A percentile compares a stretch with the other conserved stretches of the same genome.
Conservation (phyloP, 2,797 vertebrate species). For the Champsocephalus esox region DNA sequence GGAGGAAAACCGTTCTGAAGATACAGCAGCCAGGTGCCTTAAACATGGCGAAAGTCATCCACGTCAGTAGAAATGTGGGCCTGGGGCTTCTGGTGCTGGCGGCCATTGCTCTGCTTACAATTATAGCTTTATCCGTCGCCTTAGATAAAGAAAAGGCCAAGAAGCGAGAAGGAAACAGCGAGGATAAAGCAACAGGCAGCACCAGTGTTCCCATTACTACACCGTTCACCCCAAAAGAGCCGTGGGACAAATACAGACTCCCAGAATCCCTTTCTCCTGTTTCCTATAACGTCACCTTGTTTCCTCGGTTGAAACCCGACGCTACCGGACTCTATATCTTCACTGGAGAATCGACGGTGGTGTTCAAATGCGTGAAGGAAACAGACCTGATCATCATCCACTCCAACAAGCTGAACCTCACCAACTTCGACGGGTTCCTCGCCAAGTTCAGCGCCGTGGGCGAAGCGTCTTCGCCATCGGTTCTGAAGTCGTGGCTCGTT, state of each 20-base stretch:
- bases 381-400: constrained; percentile 89
- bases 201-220: constrained; percentile 50
- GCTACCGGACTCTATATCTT: constrained; percentile 68
- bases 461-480: accelerated
- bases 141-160: constrained; percentile 88
- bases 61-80: constrained; percentile 87
- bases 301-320: constrained; percentile 69
- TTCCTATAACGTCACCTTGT: constrained; percentile 72
- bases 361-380: constrained; percentile 67
- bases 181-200: constrained; percentile 14
- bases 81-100: constrained; percentile 81
- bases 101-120: constrained; percentile 81
- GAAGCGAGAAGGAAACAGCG: constrained; percentile 54
- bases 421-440: constrained; percentile 11
- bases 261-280: constrained; percentile 63
- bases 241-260: constrained; percentile 78
- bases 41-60: constrained; percentile 92
- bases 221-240: constrained; percentile 72
- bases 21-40: too few relatives aligned
- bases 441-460: constrained; percentile 46
- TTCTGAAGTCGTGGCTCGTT: constrained; percentile 78
- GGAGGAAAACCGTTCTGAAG: too few relatives aligned
- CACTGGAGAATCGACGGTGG: constrained; percentile 59
- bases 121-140: constrained; percentile 90
- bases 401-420: constrained; percentile 91